Base-by-base conservation (phyloP, 1,140 invertebrate genomes). In the Platyura marginata region DNA sequence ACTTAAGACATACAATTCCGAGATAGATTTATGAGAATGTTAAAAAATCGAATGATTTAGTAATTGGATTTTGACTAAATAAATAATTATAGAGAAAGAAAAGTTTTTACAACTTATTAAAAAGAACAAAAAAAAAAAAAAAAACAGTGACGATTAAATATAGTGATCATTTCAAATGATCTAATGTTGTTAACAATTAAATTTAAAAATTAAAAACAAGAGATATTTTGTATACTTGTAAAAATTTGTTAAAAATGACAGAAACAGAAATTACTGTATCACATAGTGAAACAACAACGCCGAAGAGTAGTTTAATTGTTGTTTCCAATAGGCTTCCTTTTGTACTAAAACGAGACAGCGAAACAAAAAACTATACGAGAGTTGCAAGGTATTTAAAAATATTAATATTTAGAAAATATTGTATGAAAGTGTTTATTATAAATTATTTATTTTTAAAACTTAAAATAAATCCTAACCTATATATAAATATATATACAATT, bases 301-400 rank as follows among this genome's bases (percentile, higher is more conserved):
- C 52, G 15, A 71, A 71, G 58, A 75, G 75, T 51, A 81, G 74
- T 51, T 77, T 91, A 70, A 88, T 91, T 52, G 85, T 91, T 44
- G 83, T 91, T 39, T 88, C 85, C 47, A 91, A 90, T 68, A 69
- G 87, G 50, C 66, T 91, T 52, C 87, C 87, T 6, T 90, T 91
- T 63, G 79, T 89, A 47, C 64, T 91, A 23, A 77, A 76, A 53
- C 71, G 77, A 52, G 76, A 84, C 64, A 66, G 77, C 34, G 64
- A 67, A 48, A 76, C 75, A 40, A 78, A 77, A 35, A 69, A 74
- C 47, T 68, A 85, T 51, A 74, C 78, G 47, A 71, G 86, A 43
- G 83, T 81, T 57, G 77, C 82, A 50, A 89, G 86, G 86, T 89
- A 63, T 13, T 13, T 29, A 29, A 29, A 29, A 8, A 13, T 29